Evolutionary conservation across 1,140 invertebrate genomes (phyloP).

Genomic region (Yoshiicerus persimilis): DNA sequence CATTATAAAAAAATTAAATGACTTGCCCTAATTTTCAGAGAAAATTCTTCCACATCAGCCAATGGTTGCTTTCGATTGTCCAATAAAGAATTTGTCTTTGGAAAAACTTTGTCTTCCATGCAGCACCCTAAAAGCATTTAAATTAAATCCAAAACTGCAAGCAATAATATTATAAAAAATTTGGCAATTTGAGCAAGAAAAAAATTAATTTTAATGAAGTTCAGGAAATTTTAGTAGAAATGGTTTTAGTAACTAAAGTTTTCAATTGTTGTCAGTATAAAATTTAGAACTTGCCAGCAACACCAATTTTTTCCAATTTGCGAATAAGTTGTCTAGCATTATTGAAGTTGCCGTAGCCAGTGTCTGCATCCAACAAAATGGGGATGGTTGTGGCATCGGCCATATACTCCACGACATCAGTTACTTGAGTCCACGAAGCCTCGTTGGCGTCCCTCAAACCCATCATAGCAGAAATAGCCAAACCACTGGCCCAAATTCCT

Average conservation of each 20-base stretch:
- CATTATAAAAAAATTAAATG: not conserved
- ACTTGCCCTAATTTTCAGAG: slow-evolving; percentile 56
- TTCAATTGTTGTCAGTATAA: not conserved
- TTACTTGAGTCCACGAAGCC: slow-evolving; percentile 59
- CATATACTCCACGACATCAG: slow-evolving; percentile 59
- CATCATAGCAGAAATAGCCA: slow-evolving; percentile 57
- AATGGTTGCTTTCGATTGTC: slow-evolving; percentile 56
- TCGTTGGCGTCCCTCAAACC: slow-evolving; percentile 59
- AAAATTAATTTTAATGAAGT: too few species aligned
- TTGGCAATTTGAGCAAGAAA: too few species aligned
- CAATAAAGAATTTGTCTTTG: slow-evolving; percentile 58
- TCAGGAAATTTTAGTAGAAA: too few species aligned
- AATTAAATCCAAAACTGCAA: too few species aligned
- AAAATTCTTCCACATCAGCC: slow-evolving; percentile 58
- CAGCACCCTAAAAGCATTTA: slow-evolving; percentile 53
- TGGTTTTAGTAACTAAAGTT: too few species aligned
- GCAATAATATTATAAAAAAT: too few species aligned
- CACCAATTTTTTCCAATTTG: slow-evolving; percentile 57
- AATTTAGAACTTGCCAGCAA: slow-evolving; percentile 53
- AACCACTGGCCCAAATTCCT: slow-evolving; percentile 58
- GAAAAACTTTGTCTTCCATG: slow-evolving; percentile 59
- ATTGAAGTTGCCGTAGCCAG: slow-evolving; percentile 60
- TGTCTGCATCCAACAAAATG: slow-evolving; percentile 59
- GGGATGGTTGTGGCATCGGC: slow-evolving; percentile 56
- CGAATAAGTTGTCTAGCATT: slow-evolving; percentile 57